A percentile compares a stretch with the other conserved stretches of the same genome.
Evolutionary conservation across 2,888 invertebrate species (phyloP).

Genomic region (Drosophila austrosaltans): DNA sequence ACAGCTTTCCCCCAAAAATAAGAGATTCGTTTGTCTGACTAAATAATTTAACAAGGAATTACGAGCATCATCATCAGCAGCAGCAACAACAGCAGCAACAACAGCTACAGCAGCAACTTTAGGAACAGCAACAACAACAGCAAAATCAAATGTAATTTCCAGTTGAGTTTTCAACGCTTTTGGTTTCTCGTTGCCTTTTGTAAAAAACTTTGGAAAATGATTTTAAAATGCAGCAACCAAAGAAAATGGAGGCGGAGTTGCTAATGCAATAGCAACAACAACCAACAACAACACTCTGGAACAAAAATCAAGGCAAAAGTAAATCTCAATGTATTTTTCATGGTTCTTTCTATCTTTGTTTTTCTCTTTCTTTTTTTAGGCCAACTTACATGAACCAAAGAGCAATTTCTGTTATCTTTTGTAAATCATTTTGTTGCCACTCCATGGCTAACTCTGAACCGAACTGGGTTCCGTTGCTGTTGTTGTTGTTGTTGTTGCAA

Average conservation of each 20-base stretch:
- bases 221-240: conserved; percentile 66
- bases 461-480: neutral
- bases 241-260: conserved; percentile 62
- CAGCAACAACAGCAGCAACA: conserved; percentile 22
- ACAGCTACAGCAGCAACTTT: conserved; percentile 37
- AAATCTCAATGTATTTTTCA: conserved; percentile 71
- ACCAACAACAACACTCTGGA: conserved; percentile 38
- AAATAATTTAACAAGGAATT: conserved; percentile 51
- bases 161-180: conserved; percentile 71
- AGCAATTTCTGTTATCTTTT: conserved; percentile 73
- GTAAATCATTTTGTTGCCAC: conserved; percentile 74
- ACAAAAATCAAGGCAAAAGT: conserved; percentile 48
- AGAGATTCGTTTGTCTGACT: conserved; percentile 25
- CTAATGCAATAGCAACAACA: conserved; percentile 40
- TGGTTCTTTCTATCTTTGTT: conserved; percentile 65
- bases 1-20: conserved; percentile 28
- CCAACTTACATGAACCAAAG: conserved; percentile 59
- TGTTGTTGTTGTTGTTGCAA: neutral
- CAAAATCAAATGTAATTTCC: conserved; percentile 65
- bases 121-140: conserved; percentile 19
- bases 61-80: conserved; percentile 39
- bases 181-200: conserved; percentile 43
- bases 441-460: conserved; percentile 59
- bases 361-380: conserved; percentile 66
- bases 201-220: conserved; percentile 70